phyloP scores from a whole-genome alignment of 1,140 invertebrate species.

The Himalopsyche phryganea region DNA sequence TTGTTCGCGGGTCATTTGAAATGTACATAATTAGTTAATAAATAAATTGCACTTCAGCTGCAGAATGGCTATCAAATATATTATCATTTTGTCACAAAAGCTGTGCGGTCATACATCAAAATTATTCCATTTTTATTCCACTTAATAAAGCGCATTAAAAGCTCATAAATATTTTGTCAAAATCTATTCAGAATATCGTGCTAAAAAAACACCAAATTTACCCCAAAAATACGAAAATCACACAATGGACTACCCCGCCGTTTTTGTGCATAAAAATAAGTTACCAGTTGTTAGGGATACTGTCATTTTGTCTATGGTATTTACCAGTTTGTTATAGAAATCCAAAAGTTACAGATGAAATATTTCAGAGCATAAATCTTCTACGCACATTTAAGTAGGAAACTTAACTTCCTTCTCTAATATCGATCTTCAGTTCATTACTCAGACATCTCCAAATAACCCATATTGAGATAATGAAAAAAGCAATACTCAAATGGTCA shows the following conservation, averaged over 20 bases:
- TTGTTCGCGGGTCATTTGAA: too few species aligned
- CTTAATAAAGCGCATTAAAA: slow-evolving; percentile 29
- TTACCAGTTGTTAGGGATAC: not conserved
- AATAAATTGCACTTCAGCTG: not conserved
- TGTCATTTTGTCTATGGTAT: not conserved
- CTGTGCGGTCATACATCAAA: not conserved
- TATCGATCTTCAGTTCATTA: too few species aligned
- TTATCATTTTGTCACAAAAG: slow-evolving; percentile 9
- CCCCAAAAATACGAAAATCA: not conserved
- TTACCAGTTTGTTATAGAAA: not conserved
- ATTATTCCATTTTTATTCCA: slow-evolving; percentile 14
- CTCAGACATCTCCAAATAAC: too few species aligned
- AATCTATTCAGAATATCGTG: not conserved
- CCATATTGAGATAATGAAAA: too few species aligned
- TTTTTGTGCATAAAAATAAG: not conserved
- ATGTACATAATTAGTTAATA: slow-evolving; percentile 9
- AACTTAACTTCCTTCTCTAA: too few species aligned
- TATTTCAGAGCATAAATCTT: too few species aligned
- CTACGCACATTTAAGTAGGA: too few species aligned
- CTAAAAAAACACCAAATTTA: not conserved
- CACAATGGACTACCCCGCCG: not conserved
- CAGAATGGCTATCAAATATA: not conserved
- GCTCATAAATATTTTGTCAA: slow-evolving; percentile 16
- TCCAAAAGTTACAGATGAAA: too few species aligned
- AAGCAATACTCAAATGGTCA: too few species aligned